Base-by-base conservation (phyloP, 2,113 vertebrate genomes). In the Bos javanicus region DNA sequence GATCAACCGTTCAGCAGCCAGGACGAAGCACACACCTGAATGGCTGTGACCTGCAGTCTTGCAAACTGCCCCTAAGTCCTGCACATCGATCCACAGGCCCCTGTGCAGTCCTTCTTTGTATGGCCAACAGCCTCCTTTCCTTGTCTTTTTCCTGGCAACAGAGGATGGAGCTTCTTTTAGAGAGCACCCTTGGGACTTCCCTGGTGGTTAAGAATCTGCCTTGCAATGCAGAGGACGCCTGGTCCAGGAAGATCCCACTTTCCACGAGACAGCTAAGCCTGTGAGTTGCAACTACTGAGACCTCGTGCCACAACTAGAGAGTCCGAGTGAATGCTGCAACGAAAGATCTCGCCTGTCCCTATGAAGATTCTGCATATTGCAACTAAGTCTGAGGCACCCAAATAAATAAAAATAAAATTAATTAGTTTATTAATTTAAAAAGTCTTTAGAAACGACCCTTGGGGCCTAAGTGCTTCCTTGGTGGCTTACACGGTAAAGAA, bases 41-140 rank as follows among this genome's bases (percentile, higher is more conserved):
- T 4, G 6, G 5, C 33, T 14, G 16, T 19, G 50, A 33, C 48
- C 4, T 12, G 0, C 30, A 2, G 4, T 2, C 71, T 52, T 3
- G 2, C 64, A 5, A 1, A 1, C 10, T 16, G 5, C 2, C 50
- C 50, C 36, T 52, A 52, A 23, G 23, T 4, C 15, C 12, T 0
- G 1, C 28, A 11, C 39, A 14, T 6, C 1, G 25, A 9, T 14
- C 26, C 43, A 28, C 13, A 2, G 11, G 26, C 15, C 28, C 36
- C 2, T 3, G 2, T 6, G 4, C 1, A 10, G 19, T 15, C 60
- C n/a, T 76, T 2, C 52, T 80, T 26, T 87, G 26, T 2, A 8
- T 5, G 57, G 30, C 80, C 39, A 7, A 1, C 6, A 16, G 23
- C 8, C 84, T 57, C 36, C 14, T 7, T 78, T 33, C 26, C 5